These are phyloP conservation scores for Eristalis tenax DNA, from an alignment of 2,888 invertebrate genomes.

Conservation along the genomic window DNA sequence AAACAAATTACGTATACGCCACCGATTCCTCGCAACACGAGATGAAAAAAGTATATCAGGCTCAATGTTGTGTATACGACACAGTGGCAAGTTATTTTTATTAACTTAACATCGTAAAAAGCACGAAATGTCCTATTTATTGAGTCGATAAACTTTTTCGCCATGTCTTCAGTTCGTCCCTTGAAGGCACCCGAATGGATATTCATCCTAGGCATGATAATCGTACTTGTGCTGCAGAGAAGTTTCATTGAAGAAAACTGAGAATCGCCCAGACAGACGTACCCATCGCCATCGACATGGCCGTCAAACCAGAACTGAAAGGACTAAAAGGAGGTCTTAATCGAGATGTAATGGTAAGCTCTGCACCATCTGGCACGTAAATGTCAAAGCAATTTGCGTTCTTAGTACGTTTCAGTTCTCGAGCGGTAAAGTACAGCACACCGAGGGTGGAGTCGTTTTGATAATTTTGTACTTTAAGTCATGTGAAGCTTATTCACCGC, in stretches of 20 bases:
- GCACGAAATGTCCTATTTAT: background rate
- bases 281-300: background rate
- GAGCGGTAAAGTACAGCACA: background rate
- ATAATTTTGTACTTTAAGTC: background rate
- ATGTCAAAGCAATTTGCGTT: conserved; percentile 41
- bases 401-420: conserved; percentile 22
- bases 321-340: background rate
- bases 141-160: background rate
- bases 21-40: background rate
- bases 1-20: background rate
- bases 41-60: background rate
- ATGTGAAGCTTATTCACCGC: background rate
- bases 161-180: background rate
- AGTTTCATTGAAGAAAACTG: background rate
- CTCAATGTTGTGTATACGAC: background rate
- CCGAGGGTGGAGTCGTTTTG: background rate
- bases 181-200: background rate
- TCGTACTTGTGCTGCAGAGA: background rate
- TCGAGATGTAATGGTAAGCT: conserved; percentile 27
- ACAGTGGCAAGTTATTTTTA: background rate
- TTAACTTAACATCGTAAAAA: background rate
- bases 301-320: background rate
- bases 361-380: conserved; percentile 39
- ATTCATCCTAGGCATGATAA: background rate
- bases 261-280: background rate